A percentile compares a stretch with the other conserved stretches of the same genome.
Evolutionary conservation across 2,113 vertebrate genomes (phyloP).

Genomic region (Edolisoma coerulescens): DNA sequence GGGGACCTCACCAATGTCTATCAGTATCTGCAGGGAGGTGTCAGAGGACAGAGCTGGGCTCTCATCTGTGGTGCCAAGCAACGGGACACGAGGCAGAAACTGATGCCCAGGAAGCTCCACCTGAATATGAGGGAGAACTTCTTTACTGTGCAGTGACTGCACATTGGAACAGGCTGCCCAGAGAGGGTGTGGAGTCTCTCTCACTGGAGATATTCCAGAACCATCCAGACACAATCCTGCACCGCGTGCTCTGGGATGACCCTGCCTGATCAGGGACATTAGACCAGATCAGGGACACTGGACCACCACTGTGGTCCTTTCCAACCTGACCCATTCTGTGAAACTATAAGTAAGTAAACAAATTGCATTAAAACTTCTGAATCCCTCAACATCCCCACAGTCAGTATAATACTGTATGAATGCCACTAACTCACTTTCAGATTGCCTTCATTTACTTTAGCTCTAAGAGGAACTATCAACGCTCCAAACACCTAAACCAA

Average conservation of each 20-base stretch:
- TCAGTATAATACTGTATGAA: neutral
- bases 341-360: neutral
- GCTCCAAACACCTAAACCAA: neutral
- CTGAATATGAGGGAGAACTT: neutral
- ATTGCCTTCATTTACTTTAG: neutral
- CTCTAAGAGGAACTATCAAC: neutral
- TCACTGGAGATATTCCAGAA: neutral
- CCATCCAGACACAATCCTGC: neutral
- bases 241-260: neutral
- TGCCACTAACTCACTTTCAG: neutral
- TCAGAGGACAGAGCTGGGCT: neutral
- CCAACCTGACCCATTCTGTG: neutral
- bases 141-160: neutral
- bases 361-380: neutral
- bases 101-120: neutral
- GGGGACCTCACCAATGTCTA: neutral
- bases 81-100: neutral
- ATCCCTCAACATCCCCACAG: neutral
- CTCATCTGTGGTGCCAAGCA: neutral
- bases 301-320: neutral
- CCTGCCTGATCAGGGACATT: neutral
- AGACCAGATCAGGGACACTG: too few species aligned
- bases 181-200: neutral
- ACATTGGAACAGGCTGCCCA: neutral
- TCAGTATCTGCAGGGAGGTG: neutral